Conservation (phyloP, 2,888 invertebrate genomes). For the Drosophila pseudotakahashii region DNA sequence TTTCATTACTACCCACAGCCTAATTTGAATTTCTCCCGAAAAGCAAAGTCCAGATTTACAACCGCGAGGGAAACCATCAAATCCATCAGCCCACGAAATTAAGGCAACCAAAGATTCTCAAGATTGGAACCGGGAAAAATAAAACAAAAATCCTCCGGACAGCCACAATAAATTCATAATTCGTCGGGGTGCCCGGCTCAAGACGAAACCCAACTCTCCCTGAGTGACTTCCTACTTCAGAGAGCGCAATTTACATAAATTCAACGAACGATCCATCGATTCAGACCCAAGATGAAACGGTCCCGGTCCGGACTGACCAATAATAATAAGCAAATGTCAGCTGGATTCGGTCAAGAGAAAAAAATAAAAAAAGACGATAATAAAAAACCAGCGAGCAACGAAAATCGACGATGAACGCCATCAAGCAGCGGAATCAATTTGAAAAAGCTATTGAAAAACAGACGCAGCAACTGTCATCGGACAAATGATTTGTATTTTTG, state of each 20-base stretch:
- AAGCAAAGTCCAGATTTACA: constrained; percentile 9
- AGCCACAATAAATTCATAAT: constrained; percentile 70
- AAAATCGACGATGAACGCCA: constrained; percentile 49
- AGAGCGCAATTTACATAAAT: constrained; percentile 75
- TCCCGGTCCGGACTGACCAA: constrained; percentile 46
- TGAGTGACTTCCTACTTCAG: constrained; percentile 73
- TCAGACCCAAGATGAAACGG: constrained; percentile 65
- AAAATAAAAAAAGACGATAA: constrained; percentile 18
- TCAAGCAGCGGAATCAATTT: constrained; percentile 74
- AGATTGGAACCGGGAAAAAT: constrained; percentile 24
- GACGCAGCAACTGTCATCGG: constrained; percentile 81
- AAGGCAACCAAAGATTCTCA: constrained; percentile 26
- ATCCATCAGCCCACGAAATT: constrained; percentile 13
- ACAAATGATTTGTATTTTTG: constrained; percentile 84
- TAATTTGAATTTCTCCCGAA: neutral
- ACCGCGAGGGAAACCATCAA: constrained; percentile 3
- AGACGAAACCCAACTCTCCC: constrained; percentile 30
- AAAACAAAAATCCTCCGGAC: constrained; percentile 50
- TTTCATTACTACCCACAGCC: neutral
- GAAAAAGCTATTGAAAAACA: constrained; percentile 55
- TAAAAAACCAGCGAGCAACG: constrained; percentile 21
- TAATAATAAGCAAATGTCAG: constrained; percentile 58
- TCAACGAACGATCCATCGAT: constrained; percentile 46
- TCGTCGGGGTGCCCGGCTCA: constrained; percentile 59
- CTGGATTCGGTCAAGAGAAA: constrained; percentile 46